Evolutionary conservation across 2,113 vertebrate genomes (phyloP), one percentile per base, ranked within the genome.

Genomic region (Hiodon tergisus): DNA sequence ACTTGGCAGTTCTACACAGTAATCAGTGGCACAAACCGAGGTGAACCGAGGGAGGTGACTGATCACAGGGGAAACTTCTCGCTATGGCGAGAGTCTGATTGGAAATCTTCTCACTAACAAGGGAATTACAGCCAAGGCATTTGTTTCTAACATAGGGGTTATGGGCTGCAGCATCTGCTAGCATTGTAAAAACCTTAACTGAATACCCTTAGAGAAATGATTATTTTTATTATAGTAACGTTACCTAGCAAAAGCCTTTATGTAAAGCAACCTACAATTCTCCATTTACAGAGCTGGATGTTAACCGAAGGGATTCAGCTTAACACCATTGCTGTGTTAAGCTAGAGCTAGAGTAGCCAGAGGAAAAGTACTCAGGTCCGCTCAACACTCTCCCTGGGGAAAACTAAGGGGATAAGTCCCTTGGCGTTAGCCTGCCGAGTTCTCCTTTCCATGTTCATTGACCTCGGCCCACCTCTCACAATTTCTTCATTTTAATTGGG

Each of bases 341-440:
- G 84, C 77, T 83, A 87, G 88, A 89, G 88, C 88, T 87, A 89
- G 85, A 83, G 85, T 71, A 77, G 85, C 87, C 82, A 84, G 83
- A 80, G 86, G 85, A 88, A 78, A 78, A 81, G 87, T 83, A 84
- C 73, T 83, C 31, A 0, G 31, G 79, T 84, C 81, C 16, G 80
- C 54, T 53, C 80, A 83, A 31, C 31, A 31, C 31, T 51, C 79
- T 77, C 80, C 67, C 68, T 17, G 62, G 67, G 51, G 72, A 17
- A 62, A 61, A 68, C 17, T 57, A 53, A 50, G 9, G 69, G 54
- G 10, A 69, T 9, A 10, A 77, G 83, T 7, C n/a, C 47, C 65
- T 68, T 31, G 48, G n/a, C 54, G 65, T 67, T 63, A 75, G 54
- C 5, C 6, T 17, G 7, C 14, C 0, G 13, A n/a, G 46, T 50